phyloP scores from a whole-genome alignment of 2,797 vertebrate genomes.

The Pteronotus mesoamericanus region DNA sequence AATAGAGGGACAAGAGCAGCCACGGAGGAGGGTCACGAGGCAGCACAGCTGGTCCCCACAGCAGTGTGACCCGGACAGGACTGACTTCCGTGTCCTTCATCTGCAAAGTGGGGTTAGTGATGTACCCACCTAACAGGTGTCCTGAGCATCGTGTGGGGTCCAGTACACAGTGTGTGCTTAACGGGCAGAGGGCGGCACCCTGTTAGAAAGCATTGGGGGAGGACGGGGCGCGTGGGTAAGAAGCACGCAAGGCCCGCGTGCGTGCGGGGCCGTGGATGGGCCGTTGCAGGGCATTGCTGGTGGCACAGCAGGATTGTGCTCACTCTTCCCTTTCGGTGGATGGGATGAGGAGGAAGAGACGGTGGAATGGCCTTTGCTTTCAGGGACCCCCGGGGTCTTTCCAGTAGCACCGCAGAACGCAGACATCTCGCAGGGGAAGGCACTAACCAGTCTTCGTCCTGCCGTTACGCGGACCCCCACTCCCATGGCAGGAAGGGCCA shows the following conservation, averaged over 20 bases:
- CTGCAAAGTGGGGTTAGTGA: not conserved
- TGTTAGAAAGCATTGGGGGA: fast-evolving
- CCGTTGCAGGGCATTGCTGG: not conserved
- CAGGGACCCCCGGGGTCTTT: not conserved
- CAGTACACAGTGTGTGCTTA: fast-evolving
- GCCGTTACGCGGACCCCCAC: fast-evolving
- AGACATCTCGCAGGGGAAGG: not conserved
- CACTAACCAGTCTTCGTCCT: not conserved
- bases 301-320: not conserved
- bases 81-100: not conserved
- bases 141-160: fast-evolving
- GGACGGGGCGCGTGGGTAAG: not conserved
- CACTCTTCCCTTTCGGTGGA: not conserved
- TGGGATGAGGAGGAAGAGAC: not conserved
- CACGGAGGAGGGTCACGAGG: fast-evolving
- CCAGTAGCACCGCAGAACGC: not conserved
- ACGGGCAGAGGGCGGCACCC: not conserved
- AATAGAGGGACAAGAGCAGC: fast-evolving
- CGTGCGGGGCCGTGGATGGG: fast-evolving
- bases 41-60: fast-evolving
- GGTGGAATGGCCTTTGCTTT: not conserved
- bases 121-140: not conserved
- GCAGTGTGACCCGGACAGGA: fast-evolving
- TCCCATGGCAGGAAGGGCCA: fast-evolving
- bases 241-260: not conserved